These are phyloP conservation scores for Coregonus suidteri DNA, from an alignment of 2,797 vertebrate species.

Conservation along the genomic window DNA sequence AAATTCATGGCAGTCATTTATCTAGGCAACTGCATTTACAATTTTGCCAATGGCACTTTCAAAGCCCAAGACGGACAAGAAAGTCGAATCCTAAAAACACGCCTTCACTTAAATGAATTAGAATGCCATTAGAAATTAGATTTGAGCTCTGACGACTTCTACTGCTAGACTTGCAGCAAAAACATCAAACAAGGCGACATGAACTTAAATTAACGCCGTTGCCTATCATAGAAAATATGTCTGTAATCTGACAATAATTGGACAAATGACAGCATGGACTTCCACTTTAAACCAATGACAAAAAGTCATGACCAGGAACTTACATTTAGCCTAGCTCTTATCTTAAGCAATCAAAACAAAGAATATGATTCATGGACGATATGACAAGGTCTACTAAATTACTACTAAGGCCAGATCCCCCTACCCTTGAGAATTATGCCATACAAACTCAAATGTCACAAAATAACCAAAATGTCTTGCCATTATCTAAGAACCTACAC, in stretches of 20 bases:
- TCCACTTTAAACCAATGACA: conserved; percentile 14
- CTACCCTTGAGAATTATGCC: no score
- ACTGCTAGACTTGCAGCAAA: not conserved
- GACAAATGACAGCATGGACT: conserved; percentile 21
- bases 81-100: not conserved
- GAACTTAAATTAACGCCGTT: not conserved
- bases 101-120: not conserved
- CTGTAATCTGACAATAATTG: not conserved
- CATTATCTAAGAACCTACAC: no score
- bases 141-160: not conserved
- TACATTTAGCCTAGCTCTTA: conserved; percentile 26
- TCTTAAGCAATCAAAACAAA: not conserved
- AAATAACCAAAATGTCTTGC: no score
- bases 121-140: not conserved
- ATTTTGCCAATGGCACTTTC: not conserved
- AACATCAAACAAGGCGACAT: not conserved
- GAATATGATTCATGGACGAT: not conserved
- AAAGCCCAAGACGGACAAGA: not conserved
- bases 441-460: no score
- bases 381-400: not conserved
- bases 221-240: conserved; percentile 17
- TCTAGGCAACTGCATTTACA: not conserved
- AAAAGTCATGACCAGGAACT: conserved; percentile 30
- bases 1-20: not conserved
- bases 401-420: no score